Percentiles rank a stretch among this genome's conserved stretches.
Evolutionary conservation across 2,113 vertebrate genomes (phyloP).

Genomic region (Xiphophorus couchianus): DNA sequence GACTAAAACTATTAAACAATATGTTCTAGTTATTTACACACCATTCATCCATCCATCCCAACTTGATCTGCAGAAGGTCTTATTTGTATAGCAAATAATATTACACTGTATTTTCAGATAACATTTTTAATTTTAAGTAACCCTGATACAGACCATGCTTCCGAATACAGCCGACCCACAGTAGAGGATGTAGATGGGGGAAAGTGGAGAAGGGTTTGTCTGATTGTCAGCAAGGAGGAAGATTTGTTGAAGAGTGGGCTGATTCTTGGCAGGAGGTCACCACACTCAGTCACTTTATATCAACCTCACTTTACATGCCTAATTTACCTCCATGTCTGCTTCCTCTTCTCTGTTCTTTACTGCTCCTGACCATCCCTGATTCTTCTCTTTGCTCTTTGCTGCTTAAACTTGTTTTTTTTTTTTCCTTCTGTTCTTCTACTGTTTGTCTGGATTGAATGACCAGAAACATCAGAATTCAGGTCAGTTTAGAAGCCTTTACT

Average conservation of each 20-base stretch:
- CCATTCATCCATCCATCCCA: neutral
- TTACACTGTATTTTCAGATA: neutral
- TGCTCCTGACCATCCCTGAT: slow-evolving; percentile 24
- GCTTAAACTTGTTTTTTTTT: slow-evolving; percentile 3
- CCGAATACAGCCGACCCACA: neutral
- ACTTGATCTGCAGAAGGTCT: neutral
- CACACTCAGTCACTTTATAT: slow-evolving; percentile 77
- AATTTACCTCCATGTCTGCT: slow-evolving; percentile 60
- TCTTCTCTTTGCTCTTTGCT: slow-evolving; percentile 6
- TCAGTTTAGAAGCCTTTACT: neutral
- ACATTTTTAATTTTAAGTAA: neutral
- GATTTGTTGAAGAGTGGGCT: slow-evolving; percentile 55
- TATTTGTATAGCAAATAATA: neutral
- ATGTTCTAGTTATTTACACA: too few relatives aligned
- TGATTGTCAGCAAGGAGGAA: slow-evolving; percentile 52
- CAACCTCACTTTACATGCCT: slow-evolving; percentile 77
- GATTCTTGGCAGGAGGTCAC: slow-evolving; percentile 74
- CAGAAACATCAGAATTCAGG: neutral
- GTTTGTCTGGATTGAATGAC: neutral
- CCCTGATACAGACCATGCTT: neutral
- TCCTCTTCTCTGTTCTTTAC: slow-evolving; percentile 15
- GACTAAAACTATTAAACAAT: too few relatives aligned
- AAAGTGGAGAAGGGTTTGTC: slow-evolving; percentile 33
- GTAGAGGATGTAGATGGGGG: slow-evolving; percentile 11
- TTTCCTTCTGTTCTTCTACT: neutral